Percentiles rank a stretch among this genome's conserved stretches.
phyloP scores from a whole-genome alignment of 1,140 invertebrate genomes.

The Thaumetopoea pityocampa region DNA sequence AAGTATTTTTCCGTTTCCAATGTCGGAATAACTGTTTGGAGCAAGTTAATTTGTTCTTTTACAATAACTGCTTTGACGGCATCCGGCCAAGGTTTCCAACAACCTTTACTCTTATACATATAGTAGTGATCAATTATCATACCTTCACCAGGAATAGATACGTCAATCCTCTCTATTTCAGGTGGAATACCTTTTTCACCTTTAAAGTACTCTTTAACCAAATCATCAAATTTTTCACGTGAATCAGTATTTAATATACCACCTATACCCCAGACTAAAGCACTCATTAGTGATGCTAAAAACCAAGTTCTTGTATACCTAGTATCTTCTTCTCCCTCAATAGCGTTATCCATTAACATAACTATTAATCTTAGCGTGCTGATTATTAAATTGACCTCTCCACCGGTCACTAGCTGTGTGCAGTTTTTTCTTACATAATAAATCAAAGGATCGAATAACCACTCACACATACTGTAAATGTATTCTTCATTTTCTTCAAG shows the following conservation, averaged over 20 bases:
- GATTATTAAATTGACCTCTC: constrained; percentile 84
- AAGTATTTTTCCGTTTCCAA: constrained; percentile 89
- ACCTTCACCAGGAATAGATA: constrained; percentile 84
- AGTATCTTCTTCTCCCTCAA: constrained; percentile 80
- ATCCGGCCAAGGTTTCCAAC: constrained; percentile 87
- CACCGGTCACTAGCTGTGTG: constrained; percentile 81
- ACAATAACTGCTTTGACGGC: constrained; percentile 77
- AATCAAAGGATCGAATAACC: constrained; percentile 84
- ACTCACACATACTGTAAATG: constrained; percentile 83
- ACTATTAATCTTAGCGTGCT: constrained; percentile 85
- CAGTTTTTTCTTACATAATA: constrained; percentile 82
- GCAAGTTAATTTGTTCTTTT: constrained; percentile 80
- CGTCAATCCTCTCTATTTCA: constrained; percentile 81
- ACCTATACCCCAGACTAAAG: constrained; percentile 89
- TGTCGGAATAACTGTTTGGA: constrained; percentile 89
- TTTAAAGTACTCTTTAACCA: constrained; percentile 76
- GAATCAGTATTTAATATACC: constrained; percentile 86
- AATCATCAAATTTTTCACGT: constrained; percentile 83
- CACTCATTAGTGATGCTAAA: constrained; percentile 86
- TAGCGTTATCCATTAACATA: constrained; percentile 85
- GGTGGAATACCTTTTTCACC: constrained; percentile 81
- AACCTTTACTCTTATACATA: constrained; percentile 83
- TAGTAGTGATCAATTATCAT: constrained; percentile 89
- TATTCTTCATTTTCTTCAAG: constrained; percentile 78
- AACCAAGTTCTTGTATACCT: constrained; percentile 82